Evolutionary conservation across 2,113 vertebrate species (phyloP), one percentile per base, ranked within the genome.

Genomic region (Pleuronectes platessa): DNA sequence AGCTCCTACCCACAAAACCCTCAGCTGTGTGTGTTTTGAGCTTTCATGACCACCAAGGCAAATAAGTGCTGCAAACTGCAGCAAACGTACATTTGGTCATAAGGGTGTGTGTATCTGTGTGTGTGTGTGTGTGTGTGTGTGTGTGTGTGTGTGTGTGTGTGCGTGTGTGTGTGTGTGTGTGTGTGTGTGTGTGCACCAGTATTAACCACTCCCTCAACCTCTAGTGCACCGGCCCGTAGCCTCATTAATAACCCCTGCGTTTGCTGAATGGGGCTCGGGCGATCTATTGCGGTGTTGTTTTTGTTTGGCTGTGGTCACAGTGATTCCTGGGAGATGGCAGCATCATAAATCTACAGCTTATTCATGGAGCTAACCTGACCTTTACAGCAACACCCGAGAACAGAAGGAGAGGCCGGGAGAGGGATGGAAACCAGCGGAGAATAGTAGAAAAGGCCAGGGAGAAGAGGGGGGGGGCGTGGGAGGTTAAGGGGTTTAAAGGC

Each of bases 331-430:
- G 85, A 88, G 85, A 85, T 87, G 90, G 88, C 91, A 92, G 90
- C 89, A 89, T 90, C 88, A 93, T 94, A 91, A 94, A 93, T 95
- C 92, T 90, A 87, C 81, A 78, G 82, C 86, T 90, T 92, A 91
- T 93, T 93, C 91, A 90, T 87, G 85, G 83, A 86, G 86, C 86
- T 82, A 81, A 81, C 81, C 84, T 92, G 92, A 93, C 91, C 92
- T 93, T 94, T 94, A 89, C 84, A 61, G 80, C 86, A 82, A 84
- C 79, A 70, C 61, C 61, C 6, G 55, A 71, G 66, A 86, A 76
- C 73, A 70, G 63, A 76, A n/a, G 65, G 68, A 78, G 72, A 74
- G 58, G 21, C n/a, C 7, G 78, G 71, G 63, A 61, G 74, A 79
- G 76, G 21, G 47, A 11, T 64, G 76, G 72, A 68, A 78, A 21